A percentile compares a stretch with the other conserved stretches of the same genome.
Evolutionary conservation across 2,113 vertebrate species (phyloP).

Genomic region (Austrofundulus limnaeus): DNA sequence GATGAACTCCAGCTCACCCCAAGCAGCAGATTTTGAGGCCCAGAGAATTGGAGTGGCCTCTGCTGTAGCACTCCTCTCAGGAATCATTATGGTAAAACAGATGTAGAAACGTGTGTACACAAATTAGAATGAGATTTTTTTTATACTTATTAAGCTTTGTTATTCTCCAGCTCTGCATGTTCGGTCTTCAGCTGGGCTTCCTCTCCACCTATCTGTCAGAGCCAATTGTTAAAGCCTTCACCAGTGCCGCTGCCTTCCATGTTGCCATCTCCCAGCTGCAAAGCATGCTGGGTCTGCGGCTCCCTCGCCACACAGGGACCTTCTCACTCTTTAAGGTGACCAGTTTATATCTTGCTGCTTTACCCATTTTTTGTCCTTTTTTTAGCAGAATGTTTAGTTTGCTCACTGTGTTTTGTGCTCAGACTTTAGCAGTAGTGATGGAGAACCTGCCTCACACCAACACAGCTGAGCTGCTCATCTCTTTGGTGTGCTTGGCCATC

Average conservation of each 20-base stretch:
- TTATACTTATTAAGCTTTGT: neutral
- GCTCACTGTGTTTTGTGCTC: slow-evolving; percentile 31
- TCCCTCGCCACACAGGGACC: slow-evolving; percentile 85
- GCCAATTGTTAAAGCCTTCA: slow-evolving; percentile 91
- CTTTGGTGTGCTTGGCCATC: slow-evolving; percentile 83
- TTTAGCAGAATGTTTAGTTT: neutral
- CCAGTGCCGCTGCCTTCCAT: slow-evolving; percentile 89
- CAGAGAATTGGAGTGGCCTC: slow-evolving; percentile 86
- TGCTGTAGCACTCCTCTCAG: slow-evolving; percentile 85
- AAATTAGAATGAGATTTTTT: accelerated
- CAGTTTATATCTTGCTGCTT: neutral
- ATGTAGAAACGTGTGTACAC: neutral
- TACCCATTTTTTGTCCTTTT: neutral
- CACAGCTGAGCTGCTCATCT: slow-evolving; percentile 85
- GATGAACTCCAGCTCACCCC: slow-evolving; percentile 76
- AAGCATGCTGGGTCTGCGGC: slow-evolving; percentile 86
- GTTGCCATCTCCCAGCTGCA: slow-evolving; percentile 90
- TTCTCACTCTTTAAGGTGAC: slow-evolving; percentile 89
- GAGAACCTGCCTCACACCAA: slow-evolving; percentile 83
- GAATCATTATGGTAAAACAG: slow-evolving; percentile 83
- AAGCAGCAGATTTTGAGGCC: slow-evolving; percentile 78
- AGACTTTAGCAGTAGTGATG: slow-evolving; percentile 87
- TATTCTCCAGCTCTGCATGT: slow-evolving; percentile 84
- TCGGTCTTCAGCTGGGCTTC: slow-evolving; percentile 86
- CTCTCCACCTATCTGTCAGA: slow-evolving; percentile 91